These are phyloP conservation scores for Drosophila ironensis DNA, from an alignment of 1,140 invertebrate species.

Conservation along the genomic window DNA sequence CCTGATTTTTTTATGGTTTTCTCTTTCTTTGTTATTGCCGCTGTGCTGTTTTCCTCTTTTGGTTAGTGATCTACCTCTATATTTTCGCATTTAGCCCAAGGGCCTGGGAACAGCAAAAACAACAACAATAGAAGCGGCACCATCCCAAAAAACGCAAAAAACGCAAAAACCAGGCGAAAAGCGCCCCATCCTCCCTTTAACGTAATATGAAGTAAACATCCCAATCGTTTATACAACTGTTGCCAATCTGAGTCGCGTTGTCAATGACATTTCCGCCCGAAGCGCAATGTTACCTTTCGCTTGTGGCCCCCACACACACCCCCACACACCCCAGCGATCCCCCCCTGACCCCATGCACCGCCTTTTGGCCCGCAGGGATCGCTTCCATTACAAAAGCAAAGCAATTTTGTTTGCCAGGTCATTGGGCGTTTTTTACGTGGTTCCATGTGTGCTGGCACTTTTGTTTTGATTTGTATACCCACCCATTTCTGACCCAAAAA, in stretches of 20 bases:
- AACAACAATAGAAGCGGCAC: slow-evolving; percentile 2
- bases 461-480: slow-evolving; percentile 51
- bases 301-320: slow-evolving; percentile 3
- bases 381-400: slow-evolving; percentile 60
- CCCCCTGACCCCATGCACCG: too few relatives aligned
- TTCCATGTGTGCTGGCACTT: slow-evolving; percentile 6
- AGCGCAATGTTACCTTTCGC: slow-evolving; percentile 19
- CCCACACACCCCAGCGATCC: background rate
- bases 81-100: background rate
- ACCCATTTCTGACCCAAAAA: too few relatives aligned
- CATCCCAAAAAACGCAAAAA: too few relatives aligned
- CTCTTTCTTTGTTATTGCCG: background rate
- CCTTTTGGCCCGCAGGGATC: slow-evolving; percentile 12
- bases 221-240: slow-evolving; percentile 74
- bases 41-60: too few relatives aligned
- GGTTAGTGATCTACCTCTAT: background rate
- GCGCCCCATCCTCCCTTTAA: background rate
- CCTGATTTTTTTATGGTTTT: too few relatives aligned
- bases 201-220: slow-evolving; percentile 68
- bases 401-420: slow-evolving; percentile 60
- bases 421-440: slow-evolving; percentile 43
- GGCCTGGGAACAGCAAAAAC: background rate
- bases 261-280: slow-evolving; percentile 60
- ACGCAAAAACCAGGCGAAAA: too few relatives aligned
- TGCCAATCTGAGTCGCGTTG: slow-evolving; percentile 62